Percentiles rank a stretch among this genome's conserved stretches.
Conservation (phyloP, 2,888 invertebrate species). For the Agriotes lineatus region DNA sequence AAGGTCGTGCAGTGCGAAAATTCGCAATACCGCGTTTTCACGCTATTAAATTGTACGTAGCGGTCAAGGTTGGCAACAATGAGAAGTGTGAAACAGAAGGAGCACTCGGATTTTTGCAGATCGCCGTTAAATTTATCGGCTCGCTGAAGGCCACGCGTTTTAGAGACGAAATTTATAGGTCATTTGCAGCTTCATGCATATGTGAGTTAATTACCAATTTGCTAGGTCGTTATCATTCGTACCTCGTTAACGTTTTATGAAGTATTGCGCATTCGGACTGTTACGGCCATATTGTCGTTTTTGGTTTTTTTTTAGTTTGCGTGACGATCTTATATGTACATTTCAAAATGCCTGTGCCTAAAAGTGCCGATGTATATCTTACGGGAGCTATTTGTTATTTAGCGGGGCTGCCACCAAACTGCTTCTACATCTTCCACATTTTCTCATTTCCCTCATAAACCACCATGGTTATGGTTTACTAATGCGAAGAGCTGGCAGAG, state of each 20-base stretch:
- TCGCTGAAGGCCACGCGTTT: not conserved
- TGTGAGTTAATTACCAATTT: conserved; percentile 34
- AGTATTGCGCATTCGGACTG: not conserved
- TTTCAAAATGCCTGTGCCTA: too few species aligned
- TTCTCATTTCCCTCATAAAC: too few species aligned
- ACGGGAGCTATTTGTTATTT: too few species aligned
- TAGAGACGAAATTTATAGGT: conserved; percentile 25
- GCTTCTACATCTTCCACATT: too few species aligned
- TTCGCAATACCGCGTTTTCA: not conserved
- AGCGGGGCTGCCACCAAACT: too few species aligned
- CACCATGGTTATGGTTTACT: too few species aligned
- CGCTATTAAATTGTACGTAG: conserved; percentile 1
- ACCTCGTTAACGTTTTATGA: conserved; percentile 16
- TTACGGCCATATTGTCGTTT: too few species aligned
- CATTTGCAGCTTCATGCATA: conserved; percentile 30
- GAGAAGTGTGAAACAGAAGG: not conserved
- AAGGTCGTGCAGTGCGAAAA: not conserved
- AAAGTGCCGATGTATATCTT: too few species aligned
- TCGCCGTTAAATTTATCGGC: not conserved
- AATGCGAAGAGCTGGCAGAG: too few species aligned
- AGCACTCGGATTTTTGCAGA: conserved; percentile 1
- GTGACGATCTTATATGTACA: too few species aligned
- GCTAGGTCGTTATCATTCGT: conserved; percentile 23
- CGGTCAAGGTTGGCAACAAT: not conserved
- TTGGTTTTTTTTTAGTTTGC: too few species aligned